These are phyloP conservation scores for Microtus pennsylvanicus DNA, from an alignment of 2,113 vertebrate species.

Conservation along the genomic window DNA sequence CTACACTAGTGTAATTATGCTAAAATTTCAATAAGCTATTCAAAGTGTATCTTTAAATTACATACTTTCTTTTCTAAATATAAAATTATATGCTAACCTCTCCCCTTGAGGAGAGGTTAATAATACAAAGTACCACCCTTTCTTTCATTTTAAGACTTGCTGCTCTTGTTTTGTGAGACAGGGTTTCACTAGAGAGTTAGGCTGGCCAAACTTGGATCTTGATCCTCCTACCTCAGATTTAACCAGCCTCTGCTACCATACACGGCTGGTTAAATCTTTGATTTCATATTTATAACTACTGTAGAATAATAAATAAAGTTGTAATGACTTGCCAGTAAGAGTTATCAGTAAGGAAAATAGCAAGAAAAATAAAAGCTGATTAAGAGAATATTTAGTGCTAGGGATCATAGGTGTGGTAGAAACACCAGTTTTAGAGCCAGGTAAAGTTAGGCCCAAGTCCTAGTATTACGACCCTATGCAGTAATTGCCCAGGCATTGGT, in stretches of 20 bases:
- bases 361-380: background rate
- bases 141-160: background rate
- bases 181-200: background rate
- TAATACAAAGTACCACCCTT: background rate
- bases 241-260: background rate
- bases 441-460: background rate
- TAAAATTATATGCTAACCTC: background rate
- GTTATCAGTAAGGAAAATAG: background rate
- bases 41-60: conserved; percentile 35
- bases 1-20: conserved; percentile 8
- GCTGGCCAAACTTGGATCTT: background rate
- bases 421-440: conserved; percentile 32
- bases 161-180: background rate
- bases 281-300: conserved; percentile 7
- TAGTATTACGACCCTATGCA: conserved; percentile 8
- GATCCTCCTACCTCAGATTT: background rate
- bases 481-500: background rate
- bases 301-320: conserved; percentile 36
- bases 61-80: conserved; percentile 1
- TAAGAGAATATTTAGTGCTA: conserved; percentile 10
- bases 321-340: conserved; percentile 30
- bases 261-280: background rate
- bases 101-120: background rate
- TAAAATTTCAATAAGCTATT: conserved; percentile 32
- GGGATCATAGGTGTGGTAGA: background rate